Base-by-base conservation (phyloP, 2,888 invertebrate genomes). In the Lithophane ornitopus region DNA sequence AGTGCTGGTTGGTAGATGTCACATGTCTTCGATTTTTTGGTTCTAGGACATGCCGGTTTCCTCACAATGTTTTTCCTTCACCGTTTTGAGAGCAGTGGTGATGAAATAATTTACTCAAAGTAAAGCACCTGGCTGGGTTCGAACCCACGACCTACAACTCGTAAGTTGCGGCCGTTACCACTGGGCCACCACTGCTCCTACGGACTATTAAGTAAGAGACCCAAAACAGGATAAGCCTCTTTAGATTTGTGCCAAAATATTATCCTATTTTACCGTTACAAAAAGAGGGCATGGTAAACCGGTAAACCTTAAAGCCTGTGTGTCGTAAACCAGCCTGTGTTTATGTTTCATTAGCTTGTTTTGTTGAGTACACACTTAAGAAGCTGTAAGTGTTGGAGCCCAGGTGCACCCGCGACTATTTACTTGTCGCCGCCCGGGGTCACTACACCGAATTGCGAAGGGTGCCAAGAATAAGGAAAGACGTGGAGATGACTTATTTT, bases 321-420 rank as follows among this genome's bases (percentile, higher is more conserved):
- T 75, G 54, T 76, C 74, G 58, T 78, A 84, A 82, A 79, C 67
- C 73, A 63, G 49, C 59, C 66, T 56, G 71, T 88, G 82, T 89
- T 89, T 86, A 87, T 82, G 88, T 89, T 89, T 88, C 85, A 89
- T 89, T 89, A 87, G 80, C 79, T 86, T 83, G 85, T 85, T 85
- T 84, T 81, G 85, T 80, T 80, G 82, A 76, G 87, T 84, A 85
- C 81, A 85, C 82, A 87, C 90, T 89, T 84, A 83, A 89, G 88
- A 80, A 75, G 78, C 78, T 74, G 82, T 76, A 73, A 92, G 90
- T 88, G 90, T 89, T 90, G 92, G 92, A 88, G 90, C 93, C 85
- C 95, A 95, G 95, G 95, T 95, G 95, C 93, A 89, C 90, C 87
- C 84, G 90, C 90, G 90, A 88, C 90, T 94, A 93, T 93, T 93